A percentile compares a stretch with the other conserved stretches of the same genome.
These are phyloP conservation scores for Corynorhinus townsendii DNA, from an alignment of 2,113 vertebrate species.

Conservation along the genomic window DNA sequence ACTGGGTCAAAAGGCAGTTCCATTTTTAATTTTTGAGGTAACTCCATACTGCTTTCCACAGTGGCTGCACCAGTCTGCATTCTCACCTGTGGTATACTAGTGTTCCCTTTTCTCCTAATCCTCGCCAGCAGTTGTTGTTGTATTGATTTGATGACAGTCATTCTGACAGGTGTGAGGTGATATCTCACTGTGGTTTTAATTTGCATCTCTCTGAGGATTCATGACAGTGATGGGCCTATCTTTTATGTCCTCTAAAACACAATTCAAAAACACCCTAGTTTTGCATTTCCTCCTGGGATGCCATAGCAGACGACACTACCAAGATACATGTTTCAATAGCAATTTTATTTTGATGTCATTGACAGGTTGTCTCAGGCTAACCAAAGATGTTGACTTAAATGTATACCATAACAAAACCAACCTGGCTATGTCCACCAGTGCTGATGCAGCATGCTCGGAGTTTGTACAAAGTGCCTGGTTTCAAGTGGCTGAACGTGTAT, in stretches of 20 bases:
- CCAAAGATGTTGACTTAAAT: not conserved
- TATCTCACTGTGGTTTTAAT: not conserved
- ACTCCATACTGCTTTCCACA: not conserved
- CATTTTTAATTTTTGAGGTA: not conserved
- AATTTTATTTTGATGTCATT: not conserved
- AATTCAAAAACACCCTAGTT: not conserved
- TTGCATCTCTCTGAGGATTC: not conserved
- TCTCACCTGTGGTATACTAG: not conserved
- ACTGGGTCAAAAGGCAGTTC: not conserved
- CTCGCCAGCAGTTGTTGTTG: not conserved
- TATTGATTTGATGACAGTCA: not conserved
- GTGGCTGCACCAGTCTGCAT: not conserved
- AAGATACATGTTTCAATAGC: not conserved
- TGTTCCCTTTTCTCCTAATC: not conserved
- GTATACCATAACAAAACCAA: constrained; percentile 44
- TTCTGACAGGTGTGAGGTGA: not conserved
- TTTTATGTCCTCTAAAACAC: not conserved
- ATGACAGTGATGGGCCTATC: not conserved
- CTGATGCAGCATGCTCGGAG: constrained; percentile 95
- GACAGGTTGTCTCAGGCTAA: not conserved
- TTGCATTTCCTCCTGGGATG: not conserved
- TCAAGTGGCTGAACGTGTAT: constrained; percentile 90
- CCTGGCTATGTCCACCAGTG: constrained; percentile 96
- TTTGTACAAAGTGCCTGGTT: constrained; percentile 92
- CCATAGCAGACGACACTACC: not conserved